Percentiles rank a stretch among this genome's conserved stretches.
These are phyloP conservation scores for Donacobius atricapilla DNA, from an alignment of 2,113 vertebrate species.

Conservation along the genomic window DNA sequence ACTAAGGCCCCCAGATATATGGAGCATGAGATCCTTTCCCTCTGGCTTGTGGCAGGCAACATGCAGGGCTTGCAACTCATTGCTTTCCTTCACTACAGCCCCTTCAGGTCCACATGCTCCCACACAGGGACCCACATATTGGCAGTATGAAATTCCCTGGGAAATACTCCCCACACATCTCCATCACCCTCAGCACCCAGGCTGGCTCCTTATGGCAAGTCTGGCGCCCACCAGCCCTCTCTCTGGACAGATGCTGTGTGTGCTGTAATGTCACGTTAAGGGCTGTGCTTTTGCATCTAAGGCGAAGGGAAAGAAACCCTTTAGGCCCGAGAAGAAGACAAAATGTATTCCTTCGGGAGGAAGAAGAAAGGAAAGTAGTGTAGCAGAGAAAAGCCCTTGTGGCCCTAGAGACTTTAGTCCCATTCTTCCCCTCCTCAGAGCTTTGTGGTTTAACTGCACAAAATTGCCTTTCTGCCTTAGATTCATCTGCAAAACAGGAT, in stretches of 20 bases:
- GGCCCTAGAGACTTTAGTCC: neutral
- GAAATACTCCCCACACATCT: neutral
- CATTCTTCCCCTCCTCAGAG: accelerated
- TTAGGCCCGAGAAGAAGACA: neutral
- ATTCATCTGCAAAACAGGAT: neutral
- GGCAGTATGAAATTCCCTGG: neutral
- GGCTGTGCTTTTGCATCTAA: neutral
- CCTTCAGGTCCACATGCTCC: neutral
- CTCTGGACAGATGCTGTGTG: neutral
- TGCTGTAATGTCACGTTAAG: accelerated
- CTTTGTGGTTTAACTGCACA: neutral
- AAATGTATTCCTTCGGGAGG: neutral
- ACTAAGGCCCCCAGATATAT: neutral
- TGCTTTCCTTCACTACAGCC: neutral
- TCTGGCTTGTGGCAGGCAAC: neutral
- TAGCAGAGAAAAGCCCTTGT: neutral
- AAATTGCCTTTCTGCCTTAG: neutral
- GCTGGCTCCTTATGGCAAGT: neutral
- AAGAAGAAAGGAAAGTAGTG: neutral
- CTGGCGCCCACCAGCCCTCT: neutral
- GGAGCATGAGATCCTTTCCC: neutral
- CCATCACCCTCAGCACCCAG: neutral
- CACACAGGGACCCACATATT: neutral
- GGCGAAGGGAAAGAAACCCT: neutral
- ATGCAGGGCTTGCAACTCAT: neutral